Evolutionary conservation across 2,113 vertebrate species (phyloP).

Genomic region (Mionectes macconnelli): DNA sequence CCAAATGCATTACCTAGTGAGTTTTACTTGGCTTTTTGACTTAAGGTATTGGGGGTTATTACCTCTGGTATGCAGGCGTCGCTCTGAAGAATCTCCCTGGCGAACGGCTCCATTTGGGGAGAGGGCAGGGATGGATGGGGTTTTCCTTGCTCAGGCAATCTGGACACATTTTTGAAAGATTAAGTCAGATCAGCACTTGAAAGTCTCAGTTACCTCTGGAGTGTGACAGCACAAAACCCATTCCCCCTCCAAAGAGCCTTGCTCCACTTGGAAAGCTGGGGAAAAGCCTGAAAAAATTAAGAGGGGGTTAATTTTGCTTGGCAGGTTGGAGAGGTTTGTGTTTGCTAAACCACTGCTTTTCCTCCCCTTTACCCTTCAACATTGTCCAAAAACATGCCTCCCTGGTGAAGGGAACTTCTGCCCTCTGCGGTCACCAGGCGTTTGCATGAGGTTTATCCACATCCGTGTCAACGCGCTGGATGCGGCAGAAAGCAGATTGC

Average conservation of each 20-base stretch:
- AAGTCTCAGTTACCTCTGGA: not conserved
- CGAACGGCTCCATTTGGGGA: not conserved
- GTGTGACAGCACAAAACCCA: not conserved
- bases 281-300: not conserved
- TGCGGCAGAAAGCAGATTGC: not conserved
- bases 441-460: not conserved
- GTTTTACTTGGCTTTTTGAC: conserved; percentile 6
- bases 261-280: fast-evolving
- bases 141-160: not conserved
- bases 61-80: conserved; percentile 14
- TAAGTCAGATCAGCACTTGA: not conserved
- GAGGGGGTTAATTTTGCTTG: not conserved
- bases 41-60: conserved; percentile 33
- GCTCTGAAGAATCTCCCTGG: not conserved
- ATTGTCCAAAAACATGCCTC: not conserved
- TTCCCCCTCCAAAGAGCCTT: not conserved
- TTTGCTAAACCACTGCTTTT: not conserved
- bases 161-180: conserved; percentile 2
- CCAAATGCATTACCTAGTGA: conserved; percentile 63
- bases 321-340: not conserved
- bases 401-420: not conserved
- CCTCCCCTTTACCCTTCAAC: not conserved
- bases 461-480: fast-evolving
- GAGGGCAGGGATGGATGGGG: not conserved
- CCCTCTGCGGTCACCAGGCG: fast-evolving